These are phyloP conservation scores for Catocala fraxini DNA, from an alignment of 2,888 invertebrate species.

Conservation along the genomic window DNA sequence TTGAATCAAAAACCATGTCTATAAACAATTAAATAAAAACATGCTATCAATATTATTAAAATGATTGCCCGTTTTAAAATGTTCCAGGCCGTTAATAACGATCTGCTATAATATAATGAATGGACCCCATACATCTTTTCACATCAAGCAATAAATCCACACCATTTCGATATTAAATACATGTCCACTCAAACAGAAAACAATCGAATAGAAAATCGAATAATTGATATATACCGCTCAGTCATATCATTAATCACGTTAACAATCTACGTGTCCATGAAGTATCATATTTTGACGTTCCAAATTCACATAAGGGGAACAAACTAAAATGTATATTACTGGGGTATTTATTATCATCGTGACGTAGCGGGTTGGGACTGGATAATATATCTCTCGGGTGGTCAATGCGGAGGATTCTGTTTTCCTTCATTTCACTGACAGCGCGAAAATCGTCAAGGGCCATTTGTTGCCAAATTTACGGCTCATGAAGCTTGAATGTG, in stretches of 20 bases:
- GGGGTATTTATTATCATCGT: constrained; percentile 60
- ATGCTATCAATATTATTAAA: background rate
- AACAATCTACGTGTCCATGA: constrained; percentile 66
- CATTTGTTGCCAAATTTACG: constrained; percentile 82
- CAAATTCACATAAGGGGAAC: constrained; percentile 59
- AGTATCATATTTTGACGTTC: constrained; percentile 66
- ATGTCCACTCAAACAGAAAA: constrained; percentile 60
- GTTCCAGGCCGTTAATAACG: constrained; percentile 13
- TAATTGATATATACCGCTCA: constrained; percentile 71
- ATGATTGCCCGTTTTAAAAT: background rate
- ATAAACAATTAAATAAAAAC: too few relatives aligned
- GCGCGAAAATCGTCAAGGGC: constrained; percentile 76
- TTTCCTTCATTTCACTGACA: constrained; percentile 82
- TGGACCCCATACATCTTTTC: constrained; percentile 27
- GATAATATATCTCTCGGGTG: constrained; percentile 71
- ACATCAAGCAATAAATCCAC: constrained; percentile 45
- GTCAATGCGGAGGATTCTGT: constrained; percentile 62
- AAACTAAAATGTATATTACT: constrained; percentile 42
- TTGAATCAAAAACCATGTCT: too few relatives aligned
- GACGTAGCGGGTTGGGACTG: constrained; percentile 58
- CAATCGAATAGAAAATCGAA: constrained; percentile 67
- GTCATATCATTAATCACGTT: constrained; percentile 67
- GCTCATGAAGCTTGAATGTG: constrained; percentile 73
- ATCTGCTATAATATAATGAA: constrained; percentile 21
- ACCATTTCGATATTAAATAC: constrained; percentile 57